Conservation (phyloP, 2,888 invertebrate species). For the Hemistola chrysoprasaria region DNA sequence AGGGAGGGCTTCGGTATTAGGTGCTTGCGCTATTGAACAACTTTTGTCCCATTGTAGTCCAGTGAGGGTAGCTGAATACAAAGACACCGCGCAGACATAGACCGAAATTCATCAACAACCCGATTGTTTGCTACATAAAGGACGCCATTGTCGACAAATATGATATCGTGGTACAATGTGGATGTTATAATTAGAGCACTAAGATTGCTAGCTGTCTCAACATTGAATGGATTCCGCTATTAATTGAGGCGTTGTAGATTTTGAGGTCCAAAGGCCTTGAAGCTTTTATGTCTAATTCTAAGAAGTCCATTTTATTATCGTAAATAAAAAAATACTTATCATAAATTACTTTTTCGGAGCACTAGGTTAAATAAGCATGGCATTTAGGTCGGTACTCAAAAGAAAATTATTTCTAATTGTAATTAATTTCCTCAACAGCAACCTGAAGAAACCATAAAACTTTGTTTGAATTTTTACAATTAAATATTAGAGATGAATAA, state of each 20-base stretch:
- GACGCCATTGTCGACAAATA: conserved; percentile 80
- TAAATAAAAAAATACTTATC: too few species aligned
- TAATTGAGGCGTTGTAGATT: background rate
- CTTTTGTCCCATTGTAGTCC: conserved; percentile 82
- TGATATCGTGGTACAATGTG: conserved; percentile 78
- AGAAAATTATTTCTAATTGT: too few species aligned
- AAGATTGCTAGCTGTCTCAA: conserved; percentile 39
- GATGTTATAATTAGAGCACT: conserved; percentile 73
- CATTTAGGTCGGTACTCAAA: too few species aligned
- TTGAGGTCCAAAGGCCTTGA: too few species aligned
- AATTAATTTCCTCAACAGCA: too few species aligned
- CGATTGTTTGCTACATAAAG: conserved; percentile 82
- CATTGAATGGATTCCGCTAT: conserved; percentile 24
- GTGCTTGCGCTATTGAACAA: conserved; percentile 80
- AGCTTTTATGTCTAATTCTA: too few species aligned
- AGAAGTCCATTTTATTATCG: too few species aligned
- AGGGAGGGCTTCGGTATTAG: conserved; percentile 78
- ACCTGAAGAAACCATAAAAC: too few species aligned
- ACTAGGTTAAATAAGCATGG: too few species aligned
- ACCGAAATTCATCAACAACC: conserved; percentile 82
- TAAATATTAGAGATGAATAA: too few species aligned
- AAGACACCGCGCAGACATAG: conserved; percentile 79
- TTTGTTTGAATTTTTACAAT: too few species aligned
- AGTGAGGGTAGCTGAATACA: conserved; percentile 74
- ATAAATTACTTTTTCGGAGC: too few species aligned